These are phyloP conservation scores for Tribolium castaneum DNA, from an alignment of 1,140 invertebrate genomes.

Conservation along the genomic window DNA sequence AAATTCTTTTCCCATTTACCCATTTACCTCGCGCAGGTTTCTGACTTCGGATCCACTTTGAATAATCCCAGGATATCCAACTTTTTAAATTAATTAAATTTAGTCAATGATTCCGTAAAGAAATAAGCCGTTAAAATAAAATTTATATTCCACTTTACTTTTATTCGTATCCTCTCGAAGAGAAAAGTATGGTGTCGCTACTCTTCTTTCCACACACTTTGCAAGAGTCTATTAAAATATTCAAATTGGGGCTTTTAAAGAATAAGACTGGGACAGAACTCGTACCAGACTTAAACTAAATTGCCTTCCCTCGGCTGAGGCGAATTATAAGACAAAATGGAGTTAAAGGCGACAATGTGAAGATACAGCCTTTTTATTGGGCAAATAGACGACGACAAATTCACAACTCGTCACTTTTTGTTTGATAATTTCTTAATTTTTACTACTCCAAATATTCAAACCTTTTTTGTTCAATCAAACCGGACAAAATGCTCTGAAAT, in stretches of 20 bases:
- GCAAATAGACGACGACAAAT: neutral
- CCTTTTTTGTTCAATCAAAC: too few species aligned
- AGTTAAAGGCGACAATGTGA: neutral
- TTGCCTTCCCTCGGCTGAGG: neutral
- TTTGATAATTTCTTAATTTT: too few species aligned
- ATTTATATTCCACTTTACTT: slow-evolving; percentile 27
- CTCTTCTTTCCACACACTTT: slow-evolving; percentile 30
- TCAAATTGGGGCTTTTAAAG: slow-evolving; percentile 37
- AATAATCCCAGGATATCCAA: neutral
- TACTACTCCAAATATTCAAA: too few species aligned
- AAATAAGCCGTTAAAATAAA: slow-evolving; percentile 2
- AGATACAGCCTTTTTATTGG: neutral
- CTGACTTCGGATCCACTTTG: neutral
- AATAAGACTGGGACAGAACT: slow-evolving; percentile 19
- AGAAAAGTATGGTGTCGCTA: slow-evolving; percentile 14
- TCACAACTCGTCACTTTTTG: too few species aligned
- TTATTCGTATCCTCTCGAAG: slow-evolving; percentile 22
- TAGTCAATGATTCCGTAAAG: slow-evolving; percentile 2
- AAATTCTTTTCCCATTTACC: neutral
- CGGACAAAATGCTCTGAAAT: too few species aligned
- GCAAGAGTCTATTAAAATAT: slow-evolving; percentile 35
- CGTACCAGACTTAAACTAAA: slow-evolving; percentile 28
- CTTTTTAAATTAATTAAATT: slow-evolving; percentile 30
- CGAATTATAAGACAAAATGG: slow-evolving; percentile 4
- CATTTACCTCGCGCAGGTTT: neutral